Conservation (phyloP, 2,888 invertebrate species). For the Stenotaenia linearis region DNA sequence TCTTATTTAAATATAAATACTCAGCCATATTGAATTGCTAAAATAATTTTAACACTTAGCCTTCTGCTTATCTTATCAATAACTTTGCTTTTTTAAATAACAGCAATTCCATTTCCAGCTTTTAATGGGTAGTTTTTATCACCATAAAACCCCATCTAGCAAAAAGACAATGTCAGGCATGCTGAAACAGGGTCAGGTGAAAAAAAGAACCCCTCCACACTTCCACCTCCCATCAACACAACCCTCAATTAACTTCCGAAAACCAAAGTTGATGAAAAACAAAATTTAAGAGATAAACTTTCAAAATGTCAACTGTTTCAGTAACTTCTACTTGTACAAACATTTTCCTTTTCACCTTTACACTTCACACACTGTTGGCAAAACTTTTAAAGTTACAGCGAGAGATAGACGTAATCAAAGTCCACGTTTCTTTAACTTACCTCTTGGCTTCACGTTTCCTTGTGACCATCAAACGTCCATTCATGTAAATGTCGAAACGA, state of each 20-base stretch:
- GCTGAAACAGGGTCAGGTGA: constrained; percentile 17
- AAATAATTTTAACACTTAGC: background rate
- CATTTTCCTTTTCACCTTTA: background rate
- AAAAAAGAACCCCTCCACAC: background rate
- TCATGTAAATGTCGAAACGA: background rate
- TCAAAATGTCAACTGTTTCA: background rate
- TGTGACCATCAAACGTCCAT: background rate
- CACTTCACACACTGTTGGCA: background rate
- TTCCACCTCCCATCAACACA: background rate
- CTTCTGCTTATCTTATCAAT: background rate
- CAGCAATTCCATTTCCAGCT: too few species aligned
- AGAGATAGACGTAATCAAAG: background rate
- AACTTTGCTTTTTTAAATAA: background rate
- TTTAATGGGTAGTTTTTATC: background rate
- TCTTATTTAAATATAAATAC: background rate
- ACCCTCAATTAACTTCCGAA: background rate
- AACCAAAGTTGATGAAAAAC: background rate
- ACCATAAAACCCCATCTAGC: background rate
- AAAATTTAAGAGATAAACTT: background rate
- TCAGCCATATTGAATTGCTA: background rate
- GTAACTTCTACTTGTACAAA: background rate
- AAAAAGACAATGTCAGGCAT: background rate
- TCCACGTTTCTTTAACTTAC: background rate
- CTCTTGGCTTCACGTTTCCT: background rate
- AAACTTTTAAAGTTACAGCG: background rate